Evolutionary conservation across 2,113 vertebrate species (phyloP).

Genomic region (Thryonomys swinderianus): DNA sequence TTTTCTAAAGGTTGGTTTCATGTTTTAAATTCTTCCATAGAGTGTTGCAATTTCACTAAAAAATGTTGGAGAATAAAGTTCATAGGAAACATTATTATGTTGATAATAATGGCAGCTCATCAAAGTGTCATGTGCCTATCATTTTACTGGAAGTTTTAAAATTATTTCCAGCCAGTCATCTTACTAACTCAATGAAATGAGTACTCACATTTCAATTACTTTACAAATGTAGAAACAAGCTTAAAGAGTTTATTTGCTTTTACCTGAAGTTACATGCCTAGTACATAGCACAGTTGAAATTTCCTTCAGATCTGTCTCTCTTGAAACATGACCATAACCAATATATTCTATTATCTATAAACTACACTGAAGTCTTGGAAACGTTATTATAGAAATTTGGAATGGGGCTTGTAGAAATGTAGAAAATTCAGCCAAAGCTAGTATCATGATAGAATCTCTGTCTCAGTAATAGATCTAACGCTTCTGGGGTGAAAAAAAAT

Average conservation of each 20-base stretch:
- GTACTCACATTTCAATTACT: background rate
- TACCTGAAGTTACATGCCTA: background rate
- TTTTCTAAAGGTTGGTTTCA: background rate
- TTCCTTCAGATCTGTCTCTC: background rate
- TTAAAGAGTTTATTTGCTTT: background rate
- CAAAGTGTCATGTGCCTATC: background rate
- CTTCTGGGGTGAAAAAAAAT: background rate
- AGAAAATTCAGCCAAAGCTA: background rate
- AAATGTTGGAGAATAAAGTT: background rate
- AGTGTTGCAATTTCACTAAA: background rate
- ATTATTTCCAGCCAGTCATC: background rate
- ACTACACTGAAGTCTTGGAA: background rate
- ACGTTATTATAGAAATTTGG: conserved; percentile 3
- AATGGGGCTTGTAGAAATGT: background rate
- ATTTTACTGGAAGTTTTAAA: background rate
- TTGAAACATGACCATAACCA: background rate
- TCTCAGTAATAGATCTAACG: background rate
- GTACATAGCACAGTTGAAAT: background rate
- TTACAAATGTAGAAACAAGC: conserved; percentile 4
- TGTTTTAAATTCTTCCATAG: background rate
- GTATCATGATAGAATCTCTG: background rate
- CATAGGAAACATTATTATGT: background rate
- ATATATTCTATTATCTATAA: background rate
- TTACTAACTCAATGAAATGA: background rate
- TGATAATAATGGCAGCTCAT: background rate